phyloP scores from a whole-genome alignment of 2,888 invertebrate genomes.

The Nephrotoma appendiculata region DNA sequence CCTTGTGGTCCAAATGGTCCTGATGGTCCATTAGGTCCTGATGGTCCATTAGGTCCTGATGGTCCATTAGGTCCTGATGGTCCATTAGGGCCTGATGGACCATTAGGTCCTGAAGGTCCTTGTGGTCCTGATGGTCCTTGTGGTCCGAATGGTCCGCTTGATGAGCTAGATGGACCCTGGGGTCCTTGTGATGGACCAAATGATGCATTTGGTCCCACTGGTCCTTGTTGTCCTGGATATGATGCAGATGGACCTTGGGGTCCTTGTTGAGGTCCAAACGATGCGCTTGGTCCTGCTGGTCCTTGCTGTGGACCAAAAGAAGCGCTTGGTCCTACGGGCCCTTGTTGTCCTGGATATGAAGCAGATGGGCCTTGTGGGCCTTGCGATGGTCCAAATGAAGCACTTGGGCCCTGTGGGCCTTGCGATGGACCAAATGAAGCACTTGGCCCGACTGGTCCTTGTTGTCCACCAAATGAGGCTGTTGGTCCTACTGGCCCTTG shows the following conservation, averaged over 20 bases:
- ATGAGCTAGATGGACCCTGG: constrained; percentile 16
- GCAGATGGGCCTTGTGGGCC: background rate
- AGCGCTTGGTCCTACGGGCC: constrained; percentile 13
- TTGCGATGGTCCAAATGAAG: background rate
- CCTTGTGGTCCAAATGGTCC: constrained; percentile 13
- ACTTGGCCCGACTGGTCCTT: constrained; percentile 16
- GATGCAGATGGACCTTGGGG: constrained; percentile 15
- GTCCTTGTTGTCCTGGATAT: constrained; percentile 17
- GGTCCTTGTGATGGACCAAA: constrained; percentile 18
- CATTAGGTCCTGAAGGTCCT: constrained; percentile 21
- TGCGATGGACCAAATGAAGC: constrained; percentile 7
- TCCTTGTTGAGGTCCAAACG: constrained; percentile 23
- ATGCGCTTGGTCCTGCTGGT: constrained; percentile 12
- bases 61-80: constrained; percentile 17
- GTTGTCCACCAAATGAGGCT: constrained; percentile 21
- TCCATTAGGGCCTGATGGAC: constrained; percentile 23
- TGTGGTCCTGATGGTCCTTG: constrained; percentile 20
- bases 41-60: constrained; percentile 22
- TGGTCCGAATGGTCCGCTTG: constrained; percentile 21
- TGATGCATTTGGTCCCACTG: constrained; percentile 16
- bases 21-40: constrained; percentile 16
- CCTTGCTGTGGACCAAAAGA: constrained; percentile 10
- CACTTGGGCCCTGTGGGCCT: constrained; percentile 8
- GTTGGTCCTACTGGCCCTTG: constrained; percentile 14
- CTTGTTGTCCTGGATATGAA: background rate